Evolutionary conservation across 2,888 invertebrate genomes (phyloP), one percentile per base, ranked within the genome.

Genomic region (Plebejus anna): DNA sequence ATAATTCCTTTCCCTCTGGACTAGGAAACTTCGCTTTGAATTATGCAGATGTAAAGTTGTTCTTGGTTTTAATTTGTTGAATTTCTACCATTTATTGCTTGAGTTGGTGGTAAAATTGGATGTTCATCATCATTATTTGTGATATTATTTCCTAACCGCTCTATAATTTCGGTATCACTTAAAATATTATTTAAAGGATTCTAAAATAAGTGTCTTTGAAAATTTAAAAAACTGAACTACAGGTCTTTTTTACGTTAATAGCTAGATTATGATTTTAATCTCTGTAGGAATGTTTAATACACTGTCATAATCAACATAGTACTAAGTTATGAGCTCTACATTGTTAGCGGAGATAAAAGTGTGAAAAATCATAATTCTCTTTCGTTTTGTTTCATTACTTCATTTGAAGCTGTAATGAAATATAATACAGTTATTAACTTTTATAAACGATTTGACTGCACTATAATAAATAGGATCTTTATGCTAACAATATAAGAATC

Each of bases 351-450:
- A 73, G 73, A 73, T 73, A 73, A 73, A 73, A 73, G 28, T 73
- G 55, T 32, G 73, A 55, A 73, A 73, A 55, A 55, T 55, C 73
- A 32, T 73, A 73, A 32, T 73, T 55, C 51, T 55, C 47, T 51
- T 16, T 51, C 73, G 6, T 71, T 22, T 71, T 32, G 36, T 32
- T 66, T 66, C 32, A 66, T 36, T 36, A 36, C 66, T 66, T 66
- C 71, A 71, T 71, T 72, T 22, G 36, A 28, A 73, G 55, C 32
- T 28, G 32, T 55, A 73, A 73, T 73, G 7, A 73, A 66, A 55
- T n/a, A 32, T 22, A n/a, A 47, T 11, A 28, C 72, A 51, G 47
- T 51, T 51, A 28, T 72, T 82, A 83, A 84, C 22, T 51, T 47
- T 22, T 28, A 13, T 66, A 13, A 13, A 11, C 28, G 28, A 16